Evolutionary conservation across 1,140 invertebrate genomes (phyloP), one percentile per base, ranked within the genome.

Genomic region (Lasaia peninsularis): DNA sequence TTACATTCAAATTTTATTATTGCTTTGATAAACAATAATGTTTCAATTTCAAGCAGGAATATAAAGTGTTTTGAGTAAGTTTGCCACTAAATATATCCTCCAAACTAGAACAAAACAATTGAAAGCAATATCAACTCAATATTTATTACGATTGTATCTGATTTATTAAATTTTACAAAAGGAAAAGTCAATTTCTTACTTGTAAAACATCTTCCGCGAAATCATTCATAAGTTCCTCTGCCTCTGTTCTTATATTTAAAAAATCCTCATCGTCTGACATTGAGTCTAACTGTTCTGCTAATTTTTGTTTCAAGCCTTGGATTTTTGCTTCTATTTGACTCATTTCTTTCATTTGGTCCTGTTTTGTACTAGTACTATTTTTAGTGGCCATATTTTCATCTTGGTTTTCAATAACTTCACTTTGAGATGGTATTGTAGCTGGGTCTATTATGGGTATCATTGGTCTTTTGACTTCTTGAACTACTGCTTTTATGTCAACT

Each of bases 211-310:
- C 86, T 67, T 90, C 89, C 49, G 80, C 86, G 73, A 91, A 92
- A 54, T 93, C 80, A 80, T 91, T 93, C 65, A 92, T 88, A 59
- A 91, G 81, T 63, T 93, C 92, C 52, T 92, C 91, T 61, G 92
- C 91, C 20, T 92, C 89, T 24, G 88, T 90, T 63, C 91, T 91
- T 7, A 93, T 84, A 76, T 91, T 93, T 33, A 92, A 78, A 74
- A 91, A 91, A 66, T 93, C 92, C 59, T 92, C 91, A 76, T 92
- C 91, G 12, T 92, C 90, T 11, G 89, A 86, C 74, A 89, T 89
- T 16, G 89, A 89, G 50, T 91, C 88, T 33, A 91, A 65, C 55
- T 90, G 83, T 21, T 91, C 75, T 9, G 80, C 86, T 18, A 91
- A 73, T 69, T 91, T 89, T 63, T 88, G 89, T 70, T 90, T 91